phyloP scores from a whole-genome alignment of 2,113 vertebrate genomes.

The Nipponia nippon region DNA sequence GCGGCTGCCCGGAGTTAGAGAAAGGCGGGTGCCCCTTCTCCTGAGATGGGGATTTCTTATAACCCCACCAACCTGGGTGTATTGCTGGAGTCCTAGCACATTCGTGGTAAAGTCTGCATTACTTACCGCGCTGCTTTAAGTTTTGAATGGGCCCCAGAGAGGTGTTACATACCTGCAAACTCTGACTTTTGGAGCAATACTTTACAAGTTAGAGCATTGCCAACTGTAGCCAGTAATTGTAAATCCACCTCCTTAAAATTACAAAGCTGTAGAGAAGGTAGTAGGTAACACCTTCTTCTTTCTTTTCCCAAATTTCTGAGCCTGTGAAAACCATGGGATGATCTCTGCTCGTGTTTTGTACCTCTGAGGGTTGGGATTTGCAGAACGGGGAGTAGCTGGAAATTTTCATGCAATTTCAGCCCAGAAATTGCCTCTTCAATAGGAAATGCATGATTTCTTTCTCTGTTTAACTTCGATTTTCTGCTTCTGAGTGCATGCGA shows the following conservation, averaged over 20 bases:
- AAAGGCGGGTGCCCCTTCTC: neutral
- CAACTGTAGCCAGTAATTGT: neutral
- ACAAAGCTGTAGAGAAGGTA: neutral
- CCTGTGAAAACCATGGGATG: neutral
- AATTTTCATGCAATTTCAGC: neutral
- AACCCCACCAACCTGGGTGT: neutral
- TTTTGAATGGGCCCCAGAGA: neutral
- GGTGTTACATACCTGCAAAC: neutral
- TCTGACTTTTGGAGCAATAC: neutral
- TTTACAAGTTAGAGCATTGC: neutral
- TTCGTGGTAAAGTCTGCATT: neutral
- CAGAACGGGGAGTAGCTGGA: neutral
- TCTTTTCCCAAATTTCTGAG: neutral
- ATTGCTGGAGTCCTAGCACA: neutral
- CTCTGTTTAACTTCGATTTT: neutral
- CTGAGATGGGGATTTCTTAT: neutral
- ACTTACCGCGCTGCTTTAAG: neutral
- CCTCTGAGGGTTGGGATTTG: neutral
- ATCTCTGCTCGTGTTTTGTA: neutral
- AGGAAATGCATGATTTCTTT: neutral
- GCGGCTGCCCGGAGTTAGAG: neutral
- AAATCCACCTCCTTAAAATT: neutral
- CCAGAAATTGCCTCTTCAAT: neutral
- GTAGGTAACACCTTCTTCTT: neutral
- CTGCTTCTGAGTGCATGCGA: rapidly evolving